Base-by-base conservation (phyloP, 1,140 invertebrate genomes). In the Yoshiicerus persimilis region DNA sequence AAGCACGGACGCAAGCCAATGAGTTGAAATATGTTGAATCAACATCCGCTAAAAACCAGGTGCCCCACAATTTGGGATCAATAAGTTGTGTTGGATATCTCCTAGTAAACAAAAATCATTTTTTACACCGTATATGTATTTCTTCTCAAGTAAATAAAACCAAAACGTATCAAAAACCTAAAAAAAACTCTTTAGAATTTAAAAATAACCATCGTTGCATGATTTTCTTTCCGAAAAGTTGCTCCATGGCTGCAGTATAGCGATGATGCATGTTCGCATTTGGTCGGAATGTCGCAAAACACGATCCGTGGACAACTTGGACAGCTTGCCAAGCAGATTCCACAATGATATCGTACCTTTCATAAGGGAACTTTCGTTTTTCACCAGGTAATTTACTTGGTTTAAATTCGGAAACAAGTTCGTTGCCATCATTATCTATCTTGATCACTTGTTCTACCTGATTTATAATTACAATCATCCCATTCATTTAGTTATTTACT, bases 191-290 rank as follows among this genome's bases (percentile, higher is more conserved):
- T 30, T 11, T 20, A 83, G n/a, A n/a, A n/a, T n/a, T n/a, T n/a
- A n/a, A n/a, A n/a, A n/a, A 9, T 32, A 47, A 89, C 86, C 87
- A 87, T 39, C 88, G 47, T 47, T 25, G 23, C n/a, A 25, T 47
- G 23, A 87, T 87, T 62, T 87, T 70, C 20, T 41, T 38, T 10
- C 41, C 64, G 56, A 89, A 89, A 2, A 89, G 84, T 56, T 87
- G 38, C 41, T 89, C 88, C 88, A 89, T 89, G 2, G 88, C 75
- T 3, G 56, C n/a, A 8, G 56, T 38, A 80, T 88, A 89, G 16
- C 85, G 39, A 41, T 89, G 89, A 30, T 89, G 89, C 89, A 89
- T 89, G 56, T 89, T 89, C 0, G 47, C 66, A 27, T 87, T 89
- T 13, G 84, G 64, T 25, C 80, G 70, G 62, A 89, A 89, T n/a